Conservation (phyloP, 92 coral and sea anemone species). For the Palythoa grandis region DNA sequence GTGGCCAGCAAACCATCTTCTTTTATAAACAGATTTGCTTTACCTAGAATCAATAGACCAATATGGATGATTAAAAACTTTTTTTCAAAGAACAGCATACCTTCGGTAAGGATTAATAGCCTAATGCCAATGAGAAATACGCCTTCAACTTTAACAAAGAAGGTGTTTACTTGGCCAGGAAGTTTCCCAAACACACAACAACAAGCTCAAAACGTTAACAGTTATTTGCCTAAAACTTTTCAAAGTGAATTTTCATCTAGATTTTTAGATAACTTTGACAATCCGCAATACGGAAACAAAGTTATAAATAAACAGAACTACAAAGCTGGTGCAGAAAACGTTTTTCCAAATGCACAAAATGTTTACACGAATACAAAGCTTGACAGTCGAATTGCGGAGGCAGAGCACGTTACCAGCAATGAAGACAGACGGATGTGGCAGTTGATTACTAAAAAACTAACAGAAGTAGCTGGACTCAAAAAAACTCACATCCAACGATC, state of each 20-base stretch:
- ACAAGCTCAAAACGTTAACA: slow-evolving; percentile 1
- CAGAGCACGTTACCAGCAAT: slow-evolving; percentile 2
- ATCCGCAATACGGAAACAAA: neutral
- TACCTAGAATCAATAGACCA: neutral
- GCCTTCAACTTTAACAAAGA: neutral
- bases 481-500: neutral
- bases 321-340: neutral
- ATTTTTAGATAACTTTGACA: neutral
- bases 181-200: neutral
- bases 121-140: neutral
- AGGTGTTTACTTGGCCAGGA: neutral
- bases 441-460: slow-evolving; percentile 15
- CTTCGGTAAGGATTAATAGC: neutral
- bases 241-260: neutral
- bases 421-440: slow-evolving; percentile 34
- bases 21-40: neutral
- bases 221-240: neutral
- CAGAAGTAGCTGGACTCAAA: slow-evolving; percentile 20
- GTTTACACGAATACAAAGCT: neutral
- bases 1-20: neutral
- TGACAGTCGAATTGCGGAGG: slow-evolving; percentile 17
- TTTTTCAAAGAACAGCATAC: neutral
- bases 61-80: neutral
- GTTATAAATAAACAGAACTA: neutral
- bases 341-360: neutral